These are phyloP conservation scores for Carassius auratus DNA, from an alignment of 2,113 vertebrate genomes.

Conservation along the genomic window DNA sequence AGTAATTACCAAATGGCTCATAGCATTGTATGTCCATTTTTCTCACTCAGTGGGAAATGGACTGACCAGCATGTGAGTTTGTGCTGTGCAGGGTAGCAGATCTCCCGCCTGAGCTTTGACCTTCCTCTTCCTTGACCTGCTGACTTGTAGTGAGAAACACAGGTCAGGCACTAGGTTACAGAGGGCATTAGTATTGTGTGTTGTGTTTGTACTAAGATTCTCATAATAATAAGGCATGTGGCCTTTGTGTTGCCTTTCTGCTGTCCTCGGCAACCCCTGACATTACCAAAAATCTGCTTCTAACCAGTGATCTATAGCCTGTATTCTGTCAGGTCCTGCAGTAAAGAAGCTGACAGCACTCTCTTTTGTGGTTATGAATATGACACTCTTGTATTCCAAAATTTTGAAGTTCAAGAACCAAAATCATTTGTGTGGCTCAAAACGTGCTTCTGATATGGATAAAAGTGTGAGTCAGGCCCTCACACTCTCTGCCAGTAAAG, in stretches of 20 bases:
- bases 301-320: background rate
- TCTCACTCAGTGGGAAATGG: background rate
- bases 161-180: constrained; percentile 1
- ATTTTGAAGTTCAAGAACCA: background rate
- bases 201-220: background rate
- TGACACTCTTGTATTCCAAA: background rate
- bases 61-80: background rate
- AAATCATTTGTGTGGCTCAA: background rate
- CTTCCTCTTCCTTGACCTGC: background rate
- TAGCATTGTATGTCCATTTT: background rate
- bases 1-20: background rate
- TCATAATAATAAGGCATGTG: background rate
- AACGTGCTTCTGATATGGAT: background rate
- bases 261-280: constrained; percentile 2
- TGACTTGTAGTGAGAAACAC: constrained; percentile 4
- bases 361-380: constrained; percentile 8
- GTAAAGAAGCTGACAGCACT: background rate
- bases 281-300: constrained; percentile 6
- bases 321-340: background rate
- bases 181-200: background rate
- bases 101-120: constrained; percentile 17
- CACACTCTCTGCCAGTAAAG: background rate
- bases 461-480: background rate
- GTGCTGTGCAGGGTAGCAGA: background rate
- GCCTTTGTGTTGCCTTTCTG: constrained; percentile 26